Evolutionary conservation across 2,113 vertebrate species (phyloP), one percentile per base, ranked within the genome.

Genomic region (Rhagologus leucostigma): DNA sequence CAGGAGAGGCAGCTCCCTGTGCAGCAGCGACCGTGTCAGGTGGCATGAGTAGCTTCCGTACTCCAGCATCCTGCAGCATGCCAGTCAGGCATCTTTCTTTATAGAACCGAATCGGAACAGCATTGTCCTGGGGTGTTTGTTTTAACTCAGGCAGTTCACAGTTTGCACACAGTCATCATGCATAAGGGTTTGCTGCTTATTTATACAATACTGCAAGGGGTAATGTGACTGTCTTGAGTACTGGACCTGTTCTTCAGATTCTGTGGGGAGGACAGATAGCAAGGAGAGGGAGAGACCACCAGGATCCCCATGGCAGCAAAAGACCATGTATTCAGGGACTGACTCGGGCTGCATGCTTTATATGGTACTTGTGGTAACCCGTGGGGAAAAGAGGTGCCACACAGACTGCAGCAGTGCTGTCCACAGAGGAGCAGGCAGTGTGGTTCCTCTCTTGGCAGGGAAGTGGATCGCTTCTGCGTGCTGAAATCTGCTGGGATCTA

Each of bases 1-100:
- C 53, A 46, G 77, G 59, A 71, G 68, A 16, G 0, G 3, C 56
- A 60, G 60, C 42, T 88, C 44, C 46, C 30, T 4, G 17, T 27
- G 50, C 41, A 32, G 49, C 26, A 13, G 32, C 16, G 30, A 52
- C 82, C 59, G 3, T 0, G 0, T 1, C 3, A 32, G 29, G 24
- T 30, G 57, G 33, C 35, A 33, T 42, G 46, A 21, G 60, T 20
- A 33, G 46, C 55, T 81, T 69, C 32, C 5, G 5, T 57, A 78
- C 46, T 33, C 41, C 60, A 41, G 27, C 3, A 1, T 84, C 83
- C 55, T 84, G 46, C 39, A 32, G 8, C 2, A 1, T 30, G 27
- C 29, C 42, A n/a, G 46, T 19, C 33, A 39, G 35, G 26, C 44
- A 26, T 47, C 73, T 73, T n/a, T 41, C 63, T 64, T 39, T 62